These are phyloP conservation scores for Formica aserva DNA, from an alignment of 2,888 invertebrate species.

Conservation along the genomic window DNA sequence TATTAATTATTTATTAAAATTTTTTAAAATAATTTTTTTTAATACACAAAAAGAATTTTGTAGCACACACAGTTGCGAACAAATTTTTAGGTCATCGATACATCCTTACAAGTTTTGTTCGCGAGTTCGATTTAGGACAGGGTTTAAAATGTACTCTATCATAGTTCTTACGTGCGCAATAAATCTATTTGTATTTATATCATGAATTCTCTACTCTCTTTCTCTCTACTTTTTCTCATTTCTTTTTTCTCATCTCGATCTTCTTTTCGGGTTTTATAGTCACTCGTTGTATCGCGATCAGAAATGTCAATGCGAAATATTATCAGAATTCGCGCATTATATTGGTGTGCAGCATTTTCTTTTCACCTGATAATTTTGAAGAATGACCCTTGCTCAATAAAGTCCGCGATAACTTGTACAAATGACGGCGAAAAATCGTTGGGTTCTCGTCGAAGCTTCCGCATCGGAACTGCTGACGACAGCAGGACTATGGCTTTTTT, in stretches of 20 bases:
- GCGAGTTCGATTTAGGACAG: conserved; percentile 37
- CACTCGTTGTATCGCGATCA: conserved; percentile 1
- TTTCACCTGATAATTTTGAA: conserved; percentile 48
- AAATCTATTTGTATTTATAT: conserved; percentile 51
- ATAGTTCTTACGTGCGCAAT: conserved; percentile 41
- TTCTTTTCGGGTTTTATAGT: conserved; percentile 27
- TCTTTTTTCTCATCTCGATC: conserved; percentile 16
- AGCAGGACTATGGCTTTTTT: conserved; percentile 36
- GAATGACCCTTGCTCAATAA: conserved; percentile 39
- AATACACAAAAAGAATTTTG: conserved; percentile 12
- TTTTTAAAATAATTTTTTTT: not conserved
- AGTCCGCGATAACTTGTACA: conserved; percentile 47
- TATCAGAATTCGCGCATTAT: not conserved
- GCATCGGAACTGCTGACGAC: conserved; percentile 19
- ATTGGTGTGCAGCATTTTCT: conserved; percentile 7
- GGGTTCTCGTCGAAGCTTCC: conserved; percentile 26
- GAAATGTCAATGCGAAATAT: conserved; percentile 47
- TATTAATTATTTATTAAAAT: not conserved
- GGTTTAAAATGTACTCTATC: conserved; percentile 45
- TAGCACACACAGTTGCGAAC: not conserved
- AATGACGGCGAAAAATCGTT: conserved; percentile 49
- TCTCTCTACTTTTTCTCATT: not conserved
- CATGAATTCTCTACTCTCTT: conserved; percentile 26
- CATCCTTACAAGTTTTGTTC: conserved; percentile 3
- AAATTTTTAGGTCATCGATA: conserved; percentile 10